Percentiles rank a stretch among this genome's conserved stretches.
Evolutionary conservation across 2,888 invertebrate genomes (phyloP).

Genomic region (Dryomyza anilis): DNA sequence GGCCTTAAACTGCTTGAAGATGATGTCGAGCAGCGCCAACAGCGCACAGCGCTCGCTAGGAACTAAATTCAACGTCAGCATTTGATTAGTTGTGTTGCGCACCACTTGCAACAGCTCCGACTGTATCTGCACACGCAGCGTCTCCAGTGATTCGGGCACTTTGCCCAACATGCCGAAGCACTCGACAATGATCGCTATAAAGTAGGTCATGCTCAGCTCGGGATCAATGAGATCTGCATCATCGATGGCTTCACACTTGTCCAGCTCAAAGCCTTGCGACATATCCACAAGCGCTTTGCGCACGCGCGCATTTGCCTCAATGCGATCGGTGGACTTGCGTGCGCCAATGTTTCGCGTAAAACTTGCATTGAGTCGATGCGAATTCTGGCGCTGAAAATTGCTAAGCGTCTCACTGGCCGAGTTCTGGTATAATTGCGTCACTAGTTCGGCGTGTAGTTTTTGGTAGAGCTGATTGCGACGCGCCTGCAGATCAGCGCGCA

Average conservation of each 20-base stretch:
- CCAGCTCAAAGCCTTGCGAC: slow-evolving; percentile 58
- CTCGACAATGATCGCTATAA: slow-evolving; percentile 81
- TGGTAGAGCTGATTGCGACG: slow-evolving; percentile 69
- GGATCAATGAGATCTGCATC: slow-evolving; percentile 67
- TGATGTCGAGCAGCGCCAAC: slow-evolving; percentile 71
- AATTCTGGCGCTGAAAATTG: slow-evolving; percentile 68
- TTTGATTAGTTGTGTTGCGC: slow-evolving; percentile 77
- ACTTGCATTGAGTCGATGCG: slow-evolving; percentile 65
- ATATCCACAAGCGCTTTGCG: slow-evolving; percentile 66
- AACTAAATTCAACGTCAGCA: slow-evolving; percentile 64
- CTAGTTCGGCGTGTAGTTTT: slow-evolving; percentile 73
- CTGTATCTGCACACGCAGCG: slow-evolving; percentile 82
- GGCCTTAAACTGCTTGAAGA: slow-evolving; percentile 82
- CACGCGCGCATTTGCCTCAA: slow-evolving; percentile 63
- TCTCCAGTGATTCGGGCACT: slow-evolving; percentile 84
- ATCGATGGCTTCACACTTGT: slow-evolving; percentile 64
- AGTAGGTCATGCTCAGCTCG: slow-evolving; percentile 70
- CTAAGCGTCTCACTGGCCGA: slow-evolving; percentile 64
- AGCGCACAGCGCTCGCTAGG: slow-evolving; percentile 60
- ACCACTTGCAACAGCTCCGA: slow-evolving; percentile 80
- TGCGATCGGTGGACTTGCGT: slow-evolving; percentile 66
- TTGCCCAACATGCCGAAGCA: slow-evolving; percentile 83
- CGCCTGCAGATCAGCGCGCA: slow-evolving; percentile 74
- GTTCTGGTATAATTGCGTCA: slow-evolving; percentile 72
- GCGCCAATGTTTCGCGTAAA: slow-evolving; percentile 67